Conservation (phyloP, 2,113 vertebrate genomes). For the Campylomormyrus tamandua region DNA sequence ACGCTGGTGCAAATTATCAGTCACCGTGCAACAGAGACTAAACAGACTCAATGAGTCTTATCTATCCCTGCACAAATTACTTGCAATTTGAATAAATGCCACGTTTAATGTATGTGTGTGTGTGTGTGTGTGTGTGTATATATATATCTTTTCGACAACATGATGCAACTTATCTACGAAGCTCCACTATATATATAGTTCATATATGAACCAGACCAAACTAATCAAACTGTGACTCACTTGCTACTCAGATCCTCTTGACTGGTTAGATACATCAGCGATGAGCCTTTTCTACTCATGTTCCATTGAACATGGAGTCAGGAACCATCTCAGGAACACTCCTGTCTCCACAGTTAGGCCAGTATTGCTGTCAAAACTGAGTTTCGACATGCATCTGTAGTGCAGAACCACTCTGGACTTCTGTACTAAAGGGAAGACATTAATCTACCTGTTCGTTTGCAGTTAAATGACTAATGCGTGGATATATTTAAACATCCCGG, state of each 20-base stretch:
- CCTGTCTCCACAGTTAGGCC: background rate
- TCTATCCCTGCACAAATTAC: background rate
- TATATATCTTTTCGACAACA: background rate
- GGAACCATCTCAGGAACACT: background rate
- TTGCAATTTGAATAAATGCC: background rate
- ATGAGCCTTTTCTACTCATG: background rate
- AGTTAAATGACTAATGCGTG: conserved; percentile 25
- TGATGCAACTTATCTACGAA: background rate
- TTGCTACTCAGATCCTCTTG: background rate
- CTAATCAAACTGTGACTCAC: background rate
- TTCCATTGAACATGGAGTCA: background rate
- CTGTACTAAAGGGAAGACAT: background rate
- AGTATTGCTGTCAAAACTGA: conserved; percentile 38
- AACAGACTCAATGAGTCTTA: background rate
- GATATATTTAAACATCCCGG: conserved; percentile 25
- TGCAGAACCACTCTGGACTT: background rate
- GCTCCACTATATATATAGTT: background rate
- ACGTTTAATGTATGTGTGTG: background rate
- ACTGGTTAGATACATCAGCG: background rate
- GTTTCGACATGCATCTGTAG: background rate
- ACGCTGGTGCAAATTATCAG: background rate
- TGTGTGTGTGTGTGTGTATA: no score
- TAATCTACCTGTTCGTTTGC: background rate
- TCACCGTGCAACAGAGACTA: background rate
- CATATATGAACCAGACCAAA: background rate